Evolutionary conservation across 2,797 vertebrate genomes (phyloP), one percentile per base, ranked within the genome.

Genomic region (Micrastur ruficollis): DNA sequence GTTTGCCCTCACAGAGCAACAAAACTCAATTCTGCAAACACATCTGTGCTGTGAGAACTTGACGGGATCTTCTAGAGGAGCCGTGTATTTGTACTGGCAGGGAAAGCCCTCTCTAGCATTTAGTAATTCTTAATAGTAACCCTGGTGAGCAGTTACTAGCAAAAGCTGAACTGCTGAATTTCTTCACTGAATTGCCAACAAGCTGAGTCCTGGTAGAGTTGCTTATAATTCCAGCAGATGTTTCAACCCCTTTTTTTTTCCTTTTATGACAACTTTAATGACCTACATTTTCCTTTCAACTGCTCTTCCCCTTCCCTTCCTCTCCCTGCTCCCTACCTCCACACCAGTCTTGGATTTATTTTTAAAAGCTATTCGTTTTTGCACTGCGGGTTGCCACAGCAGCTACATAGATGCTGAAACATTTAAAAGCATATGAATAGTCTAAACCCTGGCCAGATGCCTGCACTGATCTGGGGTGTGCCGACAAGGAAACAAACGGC

Each of bases 241-340:
- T 91, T 94, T 94, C 15, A 31, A 76, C 14, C 10, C 3, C 21
- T 47, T 65, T 49, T 55, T 47, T 67, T 53, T 46, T 34, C 4
- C 20, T 76, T 93, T 92, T 65, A 78, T 76, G 79, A 78, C 75
- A 95, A 36, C 29, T 81, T 91, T 38, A 80, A 89, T 38, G 81
- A 90, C 72, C 68, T 38, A 6, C 0, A 3, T 71, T 95, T 96
- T 96, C 62, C 91, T 94, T 93, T 86, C 71, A 86, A 82, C 47
- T 71, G 47, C 74, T 90, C 81, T 95, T 96, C 86, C 72, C 42
- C 66, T 95, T 89, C 93, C 83, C 78, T 93, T 94, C 89, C 87
- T 91, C 75, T 44, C 63, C 61, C 56, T 67, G 42, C 82, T 90
- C 87, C 89, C 62, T 42, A 89, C 46, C 74, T 74, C 67, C 72